Evolutionary conservation across 2,888 invertebrate genomes (phyloP).

Genomic region (Caenorhabditis parvicauda): DNA sequence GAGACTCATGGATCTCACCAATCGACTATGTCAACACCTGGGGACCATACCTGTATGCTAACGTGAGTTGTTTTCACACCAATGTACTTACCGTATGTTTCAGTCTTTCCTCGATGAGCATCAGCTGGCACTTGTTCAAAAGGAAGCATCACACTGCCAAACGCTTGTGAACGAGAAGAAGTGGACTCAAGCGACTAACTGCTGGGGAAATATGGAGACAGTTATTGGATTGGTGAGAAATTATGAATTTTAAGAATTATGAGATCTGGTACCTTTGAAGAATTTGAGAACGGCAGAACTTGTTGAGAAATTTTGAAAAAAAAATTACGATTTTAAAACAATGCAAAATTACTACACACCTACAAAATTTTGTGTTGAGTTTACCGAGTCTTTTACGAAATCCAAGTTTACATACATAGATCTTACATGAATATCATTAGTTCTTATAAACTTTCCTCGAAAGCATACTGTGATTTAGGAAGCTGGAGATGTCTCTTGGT

Average conservation of each 20-base stretch:
- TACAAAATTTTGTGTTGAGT: too few relatives aligned
- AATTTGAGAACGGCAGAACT: neutral
- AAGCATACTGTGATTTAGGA: constrained; percentile 28
- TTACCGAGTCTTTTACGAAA: too few relatives aligned
- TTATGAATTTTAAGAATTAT: too few relatives aligned
- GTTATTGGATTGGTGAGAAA: constrained; percentile 65
- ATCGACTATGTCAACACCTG: constrained; percentile 80
- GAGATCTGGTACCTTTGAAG: too few relatives aligned
- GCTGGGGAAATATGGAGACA: constrained; percentile 73
- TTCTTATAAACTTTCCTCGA: too few relatives aligned
- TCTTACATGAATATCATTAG: too few relatives aligned
- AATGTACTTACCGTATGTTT: constrained; percentile 9
- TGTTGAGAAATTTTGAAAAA: neutral
- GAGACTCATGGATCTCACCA: constrained; percentile 87
- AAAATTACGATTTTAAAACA: neutral
- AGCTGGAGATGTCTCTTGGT: constrained; percentile 76
- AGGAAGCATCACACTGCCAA: constrained; percentile 39
- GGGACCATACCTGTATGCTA: constrained; percentile 77
- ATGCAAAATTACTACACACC: too few relatives aligned
- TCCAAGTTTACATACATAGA: too few relatives aligned
- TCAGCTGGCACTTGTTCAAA: constrained; percentile 33
- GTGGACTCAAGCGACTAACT: constrained; percentile 71
- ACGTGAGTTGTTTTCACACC: constrained; percentile 67
- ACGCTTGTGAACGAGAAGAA: constrained; percentile 67
- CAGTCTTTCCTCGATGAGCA: constrained; percentile 50